These are phyloP conservation scores for Pentalonia nigronervosa DNA, from an alignment of 1,140 invertebrate genomes.

Conservation along the genomic window DNA sequence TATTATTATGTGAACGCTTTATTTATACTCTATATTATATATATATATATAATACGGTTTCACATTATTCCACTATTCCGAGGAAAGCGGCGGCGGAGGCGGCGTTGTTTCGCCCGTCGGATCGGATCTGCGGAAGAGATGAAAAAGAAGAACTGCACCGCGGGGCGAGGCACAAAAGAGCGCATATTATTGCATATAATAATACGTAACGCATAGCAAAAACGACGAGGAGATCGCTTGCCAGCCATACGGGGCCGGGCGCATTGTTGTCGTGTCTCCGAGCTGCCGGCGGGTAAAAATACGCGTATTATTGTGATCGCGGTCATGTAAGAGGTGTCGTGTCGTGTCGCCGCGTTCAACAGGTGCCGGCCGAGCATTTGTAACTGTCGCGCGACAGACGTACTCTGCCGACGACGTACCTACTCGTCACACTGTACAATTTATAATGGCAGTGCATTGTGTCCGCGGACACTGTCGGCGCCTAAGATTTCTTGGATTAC, in stretches of 20 bases:
- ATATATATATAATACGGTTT: neutral
- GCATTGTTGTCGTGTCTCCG: neutral
- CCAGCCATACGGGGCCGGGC: neutral
- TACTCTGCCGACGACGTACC: neutral
- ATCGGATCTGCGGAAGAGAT: neutral
- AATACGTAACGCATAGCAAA: neutral
- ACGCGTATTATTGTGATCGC: neutral
- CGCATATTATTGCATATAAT: too few species aligned
- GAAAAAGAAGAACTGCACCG: neutral
- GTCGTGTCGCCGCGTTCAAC: neutral
- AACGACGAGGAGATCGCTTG: constrained; percentile 11
- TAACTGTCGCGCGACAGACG: neutral
- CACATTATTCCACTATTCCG: constrained; percentile 14
- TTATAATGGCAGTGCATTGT: neutral
- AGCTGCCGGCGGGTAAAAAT: neutral
- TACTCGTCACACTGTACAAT: neutral
- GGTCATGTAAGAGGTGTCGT: neutral
- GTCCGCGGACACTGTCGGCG: neutral
- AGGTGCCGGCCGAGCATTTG: neutral
- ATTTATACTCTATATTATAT: neutral
- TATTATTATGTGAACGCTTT: neutral
- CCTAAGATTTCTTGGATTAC: neutral
- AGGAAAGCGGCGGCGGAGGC: neutral
- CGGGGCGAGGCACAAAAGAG: neutral
- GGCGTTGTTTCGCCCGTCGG: neutral